A percentile compares a stretch with the other conserved stretches of the same genome.
These are phyloP conservation scores for Gallinago media DNA, from an alignment of 2,113 vertebrate species.

Conservation along the genomic window DNA sequence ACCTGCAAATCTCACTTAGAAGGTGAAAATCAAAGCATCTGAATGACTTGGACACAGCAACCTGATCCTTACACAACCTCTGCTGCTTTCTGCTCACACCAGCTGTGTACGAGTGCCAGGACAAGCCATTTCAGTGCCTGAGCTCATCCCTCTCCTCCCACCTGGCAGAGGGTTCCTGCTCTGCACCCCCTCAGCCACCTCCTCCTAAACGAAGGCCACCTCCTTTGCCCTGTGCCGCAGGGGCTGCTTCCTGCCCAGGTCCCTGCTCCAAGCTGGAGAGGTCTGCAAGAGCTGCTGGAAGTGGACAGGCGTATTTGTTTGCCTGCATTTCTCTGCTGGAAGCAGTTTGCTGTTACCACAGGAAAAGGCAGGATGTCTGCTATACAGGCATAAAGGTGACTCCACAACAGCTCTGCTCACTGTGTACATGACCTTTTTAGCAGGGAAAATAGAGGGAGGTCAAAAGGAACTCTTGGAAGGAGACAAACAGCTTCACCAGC, in stretches of 20 bases:
- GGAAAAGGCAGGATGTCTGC: background rate
- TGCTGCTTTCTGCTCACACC: background rate
- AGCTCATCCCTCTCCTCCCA: background rate
- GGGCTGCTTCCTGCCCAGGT: background rate
- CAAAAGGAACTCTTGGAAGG: background rate
- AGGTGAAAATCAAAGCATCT: background rate
- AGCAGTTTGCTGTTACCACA: background rate
- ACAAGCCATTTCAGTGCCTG: background rate
- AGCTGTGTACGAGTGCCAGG: background rate
- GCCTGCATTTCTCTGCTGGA: background rate
- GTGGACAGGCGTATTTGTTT: background rate
- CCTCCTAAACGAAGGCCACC: background rate
- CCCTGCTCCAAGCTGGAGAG: background rate
- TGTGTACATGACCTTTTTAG: rapidly evolving
- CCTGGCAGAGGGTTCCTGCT: background rate
- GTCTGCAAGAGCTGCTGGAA: background rate
- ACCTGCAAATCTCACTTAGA: background rate
- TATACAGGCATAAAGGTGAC: background rate
- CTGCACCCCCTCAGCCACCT: background rate
- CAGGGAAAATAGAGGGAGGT: background rate
- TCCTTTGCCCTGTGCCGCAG: background rate
- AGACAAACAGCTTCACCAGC: background rate
- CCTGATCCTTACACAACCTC: background rate
- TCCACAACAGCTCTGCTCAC: background rate
- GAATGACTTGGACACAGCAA: background rate